Evolutionary conservation across 1,140 invertebrate species (phyloP), one percentile per base, ranked within the genome.

Genomic region (Condylostylus longicornis): DNA sequence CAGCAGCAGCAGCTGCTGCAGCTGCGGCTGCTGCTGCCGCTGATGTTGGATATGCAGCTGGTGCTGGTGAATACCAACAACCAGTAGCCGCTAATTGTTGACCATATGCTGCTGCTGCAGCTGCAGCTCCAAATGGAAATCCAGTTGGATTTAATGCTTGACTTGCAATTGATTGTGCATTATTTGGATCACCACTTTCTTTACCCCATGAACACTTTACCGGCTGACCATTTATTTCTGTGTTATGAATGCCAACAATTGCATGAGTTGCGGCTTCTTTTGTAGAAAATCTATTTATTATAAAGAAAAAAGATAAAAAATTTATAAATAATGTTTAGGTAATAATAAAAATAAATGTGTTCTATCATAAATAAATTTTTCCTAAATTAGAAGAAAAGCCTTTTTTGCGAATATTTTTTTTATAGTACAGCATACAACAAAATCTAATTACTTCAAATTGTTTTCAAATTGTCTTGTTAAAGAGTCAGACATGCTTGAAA

Each of bases 141-240:
- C 54, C 54, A 19, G 54, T 54, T 10, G 54, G 55, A 35, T 53
- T 58, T 22, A 58, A 45, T 13, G 61, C 64, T 60, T 62, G 74
- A 64, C 67, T 75, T 53, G 70, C 71, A 38, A 72, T 67, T 38
- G 75, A 67, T 53, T 79, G 78, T 6, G 76, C 75, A 53, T 85
- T 85, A 56, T 83, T 85, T 2, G 82, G 82, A 56, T 89, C 74
- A n/a, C 86, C 86, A 35, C 85, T 86, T 56, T 98, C 91, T 66
- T 98, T 98, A 30, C 95, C 95, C 96, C 96, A 99, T 46, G 91
- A 97, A 66, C 94, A 98, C 64, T 97, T 97, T n/a, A 98, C 90
- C 4, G 79, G 79, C 60, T 95, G 87, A 3, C 93, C 93, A 61
- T 88, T 90, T 37, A 99, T 83, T 56, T 97, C 93, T 12, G 85